phyloP scores from a whole-genome alignment of 1,140 invertebrate species.

The Orchesella cincta region DNA sequence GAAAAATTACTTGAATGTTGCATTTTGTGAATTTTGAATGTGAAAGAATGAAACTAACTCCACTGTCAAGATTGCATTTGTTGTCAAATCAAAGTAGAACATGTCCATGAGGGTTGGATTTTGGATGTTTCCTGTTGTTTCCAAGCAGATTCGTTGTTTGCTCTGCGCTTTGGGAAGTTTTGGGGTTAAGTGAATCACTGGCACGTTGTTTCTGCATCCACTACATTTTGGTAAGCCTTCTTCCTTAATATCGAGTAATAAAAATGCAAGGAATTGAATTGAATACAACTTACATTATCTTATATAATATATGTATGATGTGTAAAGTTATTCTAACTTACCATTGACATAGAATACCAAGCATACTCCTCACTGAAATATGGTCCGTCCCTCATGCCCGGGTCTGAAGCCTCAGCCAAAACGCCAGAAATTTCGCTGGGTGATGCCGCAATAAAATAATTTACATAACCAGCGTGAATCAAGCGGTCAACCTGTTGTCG shows the following conservation, averaged over 20 bases:
- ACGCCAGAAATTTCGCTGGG: conserved; percentile 63
- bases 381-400: conserved; percentile 39
- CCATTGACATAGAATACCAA: conserved; percentile 67
- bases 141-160: conserved; percentile 56
- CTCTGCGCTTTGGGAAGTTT: conserved; percentile 64
- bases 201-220: conserved; percentile 65
- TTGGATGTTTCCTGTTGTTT: conserved; percentile 62
- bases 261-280: not conserved
- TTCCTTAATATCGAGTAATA: conserved; percentile 54
- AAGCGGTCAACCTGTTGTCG: conserved; percentile 67
- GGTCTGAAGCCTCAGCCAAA: conserved; percentile 60
- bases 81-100: conserved; percentile 82
- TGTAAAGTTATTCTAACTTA: conserved; percentile 52
- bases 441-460: conserved; percentile 70
- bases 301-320: not conserved
- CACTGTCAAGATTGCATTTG: conserved; percentile 71
- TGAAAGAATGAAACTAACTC: too few species aligned
- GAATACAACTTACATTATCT: not conserved
- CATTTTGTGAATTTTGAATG: too few species aligned
- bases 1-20: not conserved
- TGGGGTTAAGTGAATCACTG: conserved; percentile 68
- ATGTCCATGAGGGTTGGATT: conserved; percentile 66
- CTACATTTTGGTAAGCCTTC: conserved; percentile 68
- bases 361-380: conserved; percentile 58
- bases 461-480: conserved; percentile 78